Evolutionary conservation across 2,797 vertebrate species (phyloP), one percentile per base, ranked within the genome.

Genomic region (Neoniphon sammara): DNA sequence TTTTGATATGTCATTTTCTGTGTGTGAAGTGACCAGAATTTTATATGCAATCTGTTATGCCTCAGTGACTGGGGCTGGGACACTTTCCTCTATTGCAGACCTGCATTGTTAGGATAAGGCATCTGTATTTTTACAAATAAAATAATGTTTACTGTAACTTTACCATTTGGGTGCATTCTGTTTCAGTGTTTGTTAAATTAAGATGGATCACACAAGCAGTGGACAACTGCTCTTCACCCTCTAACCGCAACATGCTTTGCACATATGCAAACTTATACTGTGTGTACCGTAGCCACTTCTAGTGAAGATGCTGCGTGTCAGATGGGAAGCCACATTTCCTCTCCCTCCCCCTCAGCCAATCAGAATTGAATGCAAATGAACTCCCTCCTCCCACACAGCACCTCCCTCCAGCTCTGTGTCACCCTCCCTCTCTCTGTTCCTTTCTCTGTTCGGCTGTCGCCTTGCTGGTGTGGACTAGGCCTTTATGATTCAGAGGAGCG

Each of bases 351-450:
- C 42, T 77, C 52, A 59, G 58, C 89, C 87, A 88, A 89, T 91
- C 76, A 42, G 15, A 1, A 7, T 73, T n/a, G 5, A 10, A 25
- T 54, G 20, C 20, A 54, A 61, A 56, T 44, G 18, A 69, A 56
- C 60, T 66, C 66, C 0, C 0, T 64, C 42, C 25, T 27, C 25
- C 46, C 56, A 1, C 9, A 0, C 15, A 14, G 82, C 77, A 60
- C 87, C 87, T 83, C 87, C 90, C 84, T 8, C 83, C 82, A 15
- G 3, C 78, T 65, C 7, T 54, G 57, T 81, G 42, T 66, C 52
- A 18, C 31, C 30, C 56, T 14, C 39, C 6, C 23, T 46, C 23
- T 20, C 72, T 23, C 62, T 65, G 62, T 80, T 75, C 66, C 64
- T 82, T 73, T 87, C 59, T 78, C 66, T 8, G 55, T 68, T 27